Evolutionary conservation across 92 coral and sea anemone species (phyloP).

Genomic region (Epizoanthus rinbou): DNA sequence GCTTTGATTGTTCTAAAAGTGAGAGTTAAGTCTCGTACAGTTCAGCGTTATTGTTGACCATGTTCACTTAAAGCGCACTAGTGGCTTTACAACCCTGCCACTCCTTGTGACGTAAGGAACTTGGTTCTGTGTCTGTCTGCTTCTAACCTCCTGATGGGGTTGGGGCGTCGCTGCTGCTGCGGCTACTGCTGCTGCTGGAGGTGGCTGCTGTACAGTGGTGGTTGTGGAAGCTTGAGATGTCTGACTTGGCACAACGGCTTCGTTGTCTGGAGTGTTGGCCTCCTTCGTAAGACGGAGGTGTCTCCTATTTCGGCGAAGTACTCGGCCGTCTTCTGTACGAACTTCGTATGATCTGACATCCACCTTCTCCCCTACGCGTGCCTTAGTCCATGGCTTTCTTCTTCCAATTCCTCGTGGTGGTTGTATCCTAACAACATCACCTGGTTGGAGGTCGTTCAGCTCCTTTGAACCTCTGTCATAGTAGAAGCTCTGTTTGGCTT

Average conservation of each 20-base stretch:
- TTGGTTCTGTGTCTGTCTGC: neutral
- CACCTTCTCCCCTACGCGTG: conserved; percentile 39
- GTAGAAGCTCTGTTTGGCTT: too few relatives aligned
- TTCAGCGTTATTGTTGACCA: neutral
- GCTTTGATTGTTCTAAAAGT: neutral
- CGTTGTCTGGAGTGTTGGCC: too few relatives aligned
- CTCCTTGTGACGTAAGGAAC: neutral
- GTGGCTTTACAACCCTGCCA: neutral
- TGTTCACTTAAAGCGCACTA: neutral
- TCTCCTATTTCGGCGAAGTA: too few relatives aligned
- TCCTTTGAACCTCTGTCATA: too few relatives aligned
- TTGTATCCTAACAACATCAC: neutral
- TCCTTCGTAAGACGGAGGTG: conserved; percentile 43
- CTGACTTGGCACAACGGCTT: too few relatives aligned
- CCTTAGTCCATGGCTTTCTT: conserved; percentile 38
- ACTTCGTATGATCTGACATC: conserved; percentile 46
- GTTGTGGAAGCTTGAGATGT: conserved; percentile 1
- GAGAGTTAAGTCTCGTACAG: too few relatives aligned
- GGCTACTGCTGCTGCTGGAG: conserved; percentile 7
- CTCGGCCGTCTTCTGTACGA: conserved; percentile 37
- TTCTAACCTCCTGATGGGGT: neutral
- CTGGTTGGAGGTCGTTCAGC: too few relatives aligned
- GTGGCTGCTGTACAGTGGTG: conserved; percentile 14
- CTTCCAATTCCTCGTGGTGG: too few relatives aligned
- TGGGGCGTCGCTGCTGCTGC: neutral